Base-by-base conservation (phyloP, 1,140 invertebrate species). In the Bombus cullumanus region DNA sequence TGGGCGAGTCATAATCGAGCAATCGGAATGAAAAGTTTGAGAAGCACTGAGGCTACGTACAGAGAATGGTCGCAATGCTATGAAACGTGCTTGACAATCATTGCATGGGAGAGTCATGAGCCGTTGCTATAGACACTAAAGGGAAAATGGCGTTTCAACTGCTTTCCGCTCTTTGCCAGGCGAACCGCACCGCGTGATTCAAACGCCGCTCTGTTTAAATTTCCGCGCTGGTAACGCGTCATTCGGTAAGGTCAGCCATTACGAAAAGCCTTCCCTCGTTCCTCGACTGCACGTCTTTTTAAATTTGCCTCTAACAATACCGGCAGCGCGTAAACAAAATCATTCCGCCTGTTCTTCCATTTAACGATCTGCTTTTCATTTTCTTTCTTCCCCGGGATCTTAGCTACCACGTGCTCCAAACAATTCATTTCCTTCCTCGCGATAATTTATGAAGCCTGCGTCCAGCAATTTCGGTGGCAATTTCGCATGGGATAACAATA, bases 91-190 rank as follows among this genome's bases (percentile, higher is more conserved):
- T 69, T 28, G 41, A 68, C 31, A 10, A 57, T 76, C 59, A 76
- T 83, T 57, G 59, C 34, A n/a, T 41, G 34, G 34, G 34, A 76
- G 72, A 75, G 34, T 76, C 59, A 47, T 76, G 39, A 76, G 43
- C 31, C 43, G 43, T 64, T 69, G 6, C 34, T 41, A 53, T 34
- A 53, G 62, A n/a, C 47, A 53, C 34, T 68, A 43, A 77, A 77
- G 73, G 25, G 22, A 69, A 69, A 83, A 77, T 57, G 62, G 28
- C 64, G 37, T 83, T 69, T 77, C 73, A 76, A n/a, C 72, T 22
- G 34, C 34, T 68, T 77, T 66, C 81, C 57, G 34, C n/a, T 68
- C 59, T n/a, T 76, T 47, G 43, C 47, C 25, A 34, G 41, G 43
- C 25, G 64, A 59, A 10, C 39, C 31, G 37, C 6, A 12, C 25